phyloP scores from a whole-genome alignment of 2,888 invertebrate genomes.

The Zaprionus obscuricornis region DNA sequence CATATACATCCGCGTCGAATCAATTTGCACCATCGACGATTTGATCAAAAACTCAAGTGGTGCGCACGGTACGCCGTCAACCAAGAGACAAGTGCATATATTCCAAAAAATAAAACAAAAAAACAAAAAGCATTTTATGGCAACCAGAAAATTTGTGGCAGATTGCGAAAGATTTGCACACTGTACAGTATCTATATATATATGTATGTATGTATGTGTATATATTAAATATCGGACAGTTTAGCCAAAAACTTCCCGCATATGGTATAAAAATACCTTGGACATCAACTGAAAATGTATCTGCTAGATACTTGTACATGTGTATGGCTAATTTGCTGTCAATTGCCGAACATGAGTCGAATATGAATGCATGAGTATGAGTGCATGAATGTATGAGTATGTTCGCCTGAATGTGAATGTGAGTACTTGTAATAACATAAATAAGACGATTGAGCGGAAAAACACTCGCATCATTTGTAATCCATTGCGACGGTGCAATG shows the following conservation, averaged over 20 bases:
- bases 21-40: conserved; percentile 56
- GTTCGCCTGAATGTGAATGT: too few relatives aligned
- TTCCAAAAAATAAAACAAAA: too few relatives aligned
- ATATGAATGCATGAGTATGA: neutral
- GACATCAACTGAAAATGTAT: too few relatives aligned
- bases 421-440: conserved; percentile 56
- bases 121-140: neutral
- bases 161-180: conserved; percentile 12
- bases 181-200: too few relatives aligned
- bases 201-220: conserved; percentile 32
- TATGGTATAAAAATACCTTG: too few relatives aligned
- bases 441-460: conserved; percentile 56
- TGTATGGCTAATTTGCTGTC: conserved; percentile 53
- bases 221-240: too few relatives aligned
- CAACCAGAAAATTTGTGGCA: conserved; percentile 25
- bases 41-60: conserved; percentile 51
- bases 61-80: conserved; percentile 31
- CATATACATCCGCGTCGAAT: conserved; percentile 63
- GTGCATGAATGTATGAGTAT: conserved; percentile 1
- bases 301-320: conserved; percentile 37
- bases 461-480: conserved; percentile 58
- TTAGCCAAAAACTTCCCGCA: too few relatives aligned
- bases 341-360: conserved; percentile 42
- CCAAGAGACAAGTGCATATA: conserved; percentile 28
- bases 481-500: conserved; percentile 60